Evolutionary conservation across 30 jellyfish, hydroid and myxozoan genomes (phyloP).

Genomic region (Hydractinia echinata): DNA sequence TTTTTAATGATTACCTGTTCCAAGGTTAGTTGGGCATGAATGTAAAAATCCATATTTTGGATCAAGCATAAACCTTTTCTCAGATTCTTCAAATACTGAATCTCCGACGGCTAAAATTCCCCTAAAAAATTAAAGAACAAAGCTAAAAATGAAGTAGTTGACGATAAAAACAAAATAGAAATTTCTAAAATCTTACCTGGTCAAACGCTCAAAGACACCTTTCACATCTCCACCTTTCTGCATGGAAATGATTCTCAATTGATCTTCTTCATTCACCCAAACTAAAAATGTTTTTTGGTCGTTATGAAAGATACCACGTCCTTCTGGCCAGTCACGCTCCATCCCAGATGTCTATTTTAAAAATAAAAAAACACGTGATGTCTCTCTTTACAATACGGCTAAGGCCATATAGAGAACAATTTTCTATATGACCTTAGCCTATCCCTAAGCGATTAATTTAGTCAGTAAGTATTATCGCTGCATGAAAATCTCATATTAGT

Average conservation of each 20-base stretch:
- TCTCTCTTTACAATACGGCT: neutral
- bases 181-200: neutral
- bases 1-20: slow-evolving; percentile 8
- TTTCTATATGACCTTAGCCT: no score
- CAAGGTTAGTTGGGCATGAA: slow-evolving; percentile 36
- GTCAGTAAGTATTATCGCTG: no score
- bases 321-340: slow-evolving; percentile 58
- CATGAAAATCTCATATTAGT: no score
- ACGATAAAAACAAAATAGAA: neutral
- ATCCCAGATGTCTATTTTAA: slow-evolving; percentile 24
- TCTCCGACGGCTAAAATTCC: slow-evolving; percentile 18
- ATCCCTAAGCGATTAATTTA: no score
- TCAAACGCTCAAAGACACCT: slow-evolving; percentile 22
- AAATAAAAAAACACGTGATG: neutral
- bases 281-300: slow-evolving; percentile 9
- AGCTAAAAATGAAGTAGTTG: neutral
- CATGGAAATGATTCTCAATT: slow-evolving; percentile 31
- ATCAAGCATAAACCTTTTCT: neutral
- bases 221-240: slow-evolving; percentile 33
- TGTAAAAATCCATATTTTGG: slow-evolving; percentile 15
- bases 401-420: neutral
- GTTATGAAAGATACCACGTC: slow-evolving; percentile 50
- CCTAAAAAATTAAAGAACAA: neutral
- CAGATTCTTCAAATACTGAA: slow-evolving; percentile 15
- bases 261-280: slow-evolving; percentile 52